Percentiles rank a stretch among this genome's conserved stretches.
Evolutionary conservation across 2,113 vertebrate species (phyloP).

Genomic region (Telmatochromis brachygnathus): DNA sequence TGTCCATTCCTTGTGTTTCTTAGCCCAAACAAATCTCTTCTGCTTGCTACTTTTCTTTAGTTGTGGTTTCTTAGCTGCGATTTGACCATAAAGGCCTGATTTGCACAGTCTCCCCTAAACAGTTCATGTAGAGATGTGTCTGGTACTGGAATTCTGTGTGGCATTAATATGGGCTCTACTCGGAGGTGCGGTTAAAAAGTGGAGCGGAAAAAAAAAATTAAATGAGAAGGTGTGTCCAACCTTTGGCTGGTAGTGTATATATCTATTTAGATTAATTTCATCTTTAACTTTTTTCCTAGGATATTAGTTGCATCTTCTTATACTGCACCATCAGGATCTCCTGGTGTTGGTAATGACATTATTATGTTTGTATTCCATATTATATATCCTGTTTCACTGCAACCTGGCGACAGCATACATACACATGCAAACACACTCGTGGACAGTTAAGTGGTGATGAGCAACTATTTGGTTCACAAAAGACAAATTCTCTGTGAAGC

Average conservation of each 20-base stretch:
- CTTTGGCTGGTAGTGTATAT: neutral
- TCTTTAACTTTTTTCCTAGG: neutral
- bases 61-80: neutral
- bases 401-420: neutral
- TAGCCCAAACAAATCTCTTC: neutral
- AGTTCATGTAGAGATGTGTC: neutral
- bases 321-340: neutral
- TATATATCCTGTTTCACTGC: neutral
- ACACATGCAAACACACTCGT: neutral
- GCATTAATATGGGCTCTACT: neutral
- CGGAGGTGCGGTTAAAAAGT: neutral
- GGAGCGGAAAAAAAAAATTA: neutral
- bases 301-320: neutral
- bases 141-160: neutral
- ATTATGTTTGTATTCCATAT: neutral
- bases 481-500: neutral
- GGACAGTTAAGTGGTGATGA: neutral
- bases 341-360: neutral
- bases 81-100: neutral
- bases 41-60: neutral
- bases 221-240: neutral
- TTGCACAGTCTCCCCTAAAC: fast-evolving
- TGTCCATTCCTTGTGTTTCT: neutral
- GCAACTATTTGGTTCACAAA: neutral
- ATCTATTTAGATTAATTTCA: neutral